Evolutionary conservation across 2,888 invertebrate genomes (phyloP).

Genomic region (Athalia cordata): DNA sequence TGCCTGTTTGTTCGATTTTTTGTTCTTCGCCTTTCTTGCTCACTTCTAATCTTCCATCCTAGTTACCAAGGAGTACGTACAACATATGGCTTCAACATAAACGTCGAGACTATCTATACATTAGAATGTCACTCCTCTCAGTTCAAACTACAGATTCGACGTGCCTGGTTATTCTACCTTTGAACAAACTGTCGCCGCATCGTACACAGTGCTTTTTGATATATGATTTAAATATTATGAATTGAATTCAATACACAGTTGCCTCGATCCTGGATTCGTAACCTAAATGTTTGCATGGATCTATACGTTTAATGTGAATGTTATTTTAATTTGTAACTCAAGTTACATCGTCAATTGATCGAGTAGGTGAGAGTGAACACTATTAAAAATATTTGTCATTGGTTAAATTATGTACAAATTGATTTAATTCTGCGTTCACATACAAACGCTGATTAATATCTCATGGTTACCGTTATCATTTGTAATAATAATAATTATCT

Average conservation of each 20-base stretch:
- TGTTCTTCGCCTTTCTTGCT: slow-evolving; percentile 66
- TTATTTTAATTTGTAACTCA: slow-evolving; percentile 19
- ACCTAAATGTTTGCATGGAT: not conserved
- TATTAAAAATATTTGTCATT: slow-evolving; percentile 53
- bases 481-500: too few relatives aligned
- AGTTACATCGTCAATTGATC: not conserved
- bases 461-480: slow-evolving; percentile 42
- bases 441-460: slow-evolving; percentile 53
- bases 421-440: slow-evolving; percentile 68
- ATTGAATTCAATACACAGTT: not conserved
- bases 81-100: not conserved
- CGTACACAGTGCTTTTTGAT: not conserved
- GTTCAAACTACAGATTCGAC: not conserved
- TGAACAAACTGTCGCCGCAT: not conserved
- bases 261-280: not conserved
- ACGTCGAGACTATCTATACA: slow-evolving; percentile 10
- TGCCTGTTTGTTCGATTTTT: slow-evolving; percentile 53
- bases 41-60: slow-evolving; percentile 59
- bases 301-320: not conserved
- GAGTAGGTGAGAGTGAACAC: slow-evolving; percentile 52
- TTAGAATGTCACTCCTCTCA: slow-evolving; percentile 25
- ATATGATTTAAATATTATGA: not conserved
- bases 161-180: not conserved
- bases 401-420: slow-evolving; percentile 64
- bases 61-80: slow-evolving; percentile 21